phyloP scores from a whole-genome alignment of 1,140 invertebrate species.

The Chelonus insularis region DNA sequence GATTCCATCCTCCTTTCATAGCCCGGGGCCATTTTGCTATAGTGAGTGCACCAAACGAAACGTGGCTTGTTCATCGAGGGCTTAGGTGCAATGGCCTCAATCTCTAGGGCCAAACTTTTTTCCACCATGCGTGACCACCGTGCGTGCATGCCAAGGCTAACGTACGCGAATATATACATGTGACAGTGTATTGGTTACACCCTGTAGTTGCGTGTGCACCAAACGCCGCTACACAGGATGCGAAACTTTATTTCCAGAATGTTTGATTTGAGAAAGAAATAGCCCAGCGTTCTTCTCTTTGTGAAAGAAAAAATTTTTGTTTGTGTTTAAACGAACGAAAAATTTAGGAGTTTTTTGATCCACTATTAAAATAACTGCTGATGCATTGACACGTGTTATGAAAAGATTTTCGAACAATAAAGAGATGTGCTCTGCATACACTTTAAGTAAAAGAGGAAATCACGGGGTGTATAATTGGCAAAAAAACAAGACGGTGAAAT shows the following conservation, averaged over 20 bases:
- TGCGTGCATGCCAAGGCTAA: conserved; percentile 24
- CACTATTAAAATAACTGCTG: conserved; percentile 14
- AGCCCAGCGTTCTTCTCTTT: conserved; percentile 10
- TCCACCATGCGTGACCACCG: conserved; percentile 30
- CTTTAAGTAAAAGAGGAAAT: no score
- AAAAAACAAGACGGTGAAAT: no score
- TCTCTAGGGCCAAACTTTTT: conserved; percentile 33
- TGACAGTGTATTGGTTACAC: not conserved
- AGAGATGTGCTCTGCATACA: no score
- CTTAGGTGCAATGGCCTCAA: conserved; percentile 35
- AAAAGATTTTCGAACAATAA: no score
- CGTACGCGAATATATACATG: conserved; percentile 20
- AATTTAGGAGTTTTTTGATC: conserved; percentile 57
- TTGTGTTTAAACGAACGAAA: conserved; percentile 43
- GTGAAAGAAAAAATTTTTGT: conserved; percentile 28
- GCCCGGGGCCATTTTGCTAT: conserved; percentile 17
- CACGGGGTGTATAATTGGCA: no score
- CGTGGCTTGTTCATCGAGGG: conserved; percentile 29
- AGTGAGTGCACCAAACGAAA: conserved; percentile 16
- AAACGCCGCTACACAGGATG: conserved; percentile 28
- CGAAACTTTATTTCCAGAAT: conserved; percentile 55
- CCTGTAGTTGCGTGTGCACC: conserved; percentile 10
- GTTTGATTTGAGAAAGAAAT: conserved; percentile 52
- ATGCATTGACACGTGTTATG: no score
- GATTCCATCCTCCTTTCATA: conserved; percentile 13